A percentile compares a stretch with the other conserved stretches of the same genome.
Conservation (phyloP, 2,113 vertebrate species). For the Aphyosemion australe region DNA sequence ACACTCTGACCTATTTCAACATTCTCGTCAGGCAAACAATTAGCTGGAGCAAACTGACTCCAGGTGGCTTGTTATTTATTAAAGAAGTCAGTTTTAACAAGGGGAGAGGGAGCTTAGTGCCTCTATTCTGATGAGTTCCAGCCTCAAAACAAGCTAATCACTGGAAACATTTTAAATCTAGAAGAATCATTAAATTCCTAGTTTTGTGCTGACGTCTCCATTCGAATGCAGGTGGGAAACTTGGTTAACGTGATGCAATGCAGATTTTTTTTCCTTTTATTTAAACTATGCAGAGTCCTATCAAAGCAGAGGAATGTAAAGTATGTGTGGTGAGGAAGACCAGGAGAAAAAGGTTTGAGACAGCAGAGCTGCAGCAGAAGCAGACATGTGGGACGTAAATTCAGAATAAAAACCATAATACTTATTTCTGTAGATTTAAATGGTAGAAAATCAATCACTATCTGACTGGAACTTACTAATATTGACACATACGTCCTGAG, state of each 20-base stretch:
- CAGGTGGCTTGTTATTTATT: constrained; percentile 24
- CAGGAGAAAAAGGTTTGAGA: constrained; percentile 35
- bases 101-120: constrained; percentile 25
- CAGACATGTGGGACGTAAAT: no score
- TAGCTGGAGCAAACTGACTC: constrained; percentile 40
- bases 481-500: no score
- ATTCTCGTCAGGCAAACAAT: constrained; percentile 44
- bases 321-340: constrained; percentile 61
- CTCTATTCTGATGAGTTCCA: constrained; percentile 10
- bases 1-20: constrained; percentile 29
- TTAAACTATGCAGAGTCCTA: constrained; percentile 56
- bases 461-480: no score
- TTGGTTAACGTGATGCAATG: constrained; percentile 24
- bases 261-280: constrained; percentile 46
- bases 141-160: no score
- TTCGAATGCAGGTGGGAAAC: no score
- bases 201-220: no score
- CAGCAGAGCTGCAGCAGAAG: constrained; percentile 32
- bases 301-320: constrained; percentile 69
- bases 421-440: no score
- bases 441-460: no score
- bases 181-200: no score
- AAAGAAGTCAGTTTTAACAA: constrained; percentile 16
- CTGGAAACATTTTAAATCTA: no score
- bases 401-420: no score